Conservation (phyloP, 2,113 vertebrate species). For the Nothoprocta perdicaria region DNA sequence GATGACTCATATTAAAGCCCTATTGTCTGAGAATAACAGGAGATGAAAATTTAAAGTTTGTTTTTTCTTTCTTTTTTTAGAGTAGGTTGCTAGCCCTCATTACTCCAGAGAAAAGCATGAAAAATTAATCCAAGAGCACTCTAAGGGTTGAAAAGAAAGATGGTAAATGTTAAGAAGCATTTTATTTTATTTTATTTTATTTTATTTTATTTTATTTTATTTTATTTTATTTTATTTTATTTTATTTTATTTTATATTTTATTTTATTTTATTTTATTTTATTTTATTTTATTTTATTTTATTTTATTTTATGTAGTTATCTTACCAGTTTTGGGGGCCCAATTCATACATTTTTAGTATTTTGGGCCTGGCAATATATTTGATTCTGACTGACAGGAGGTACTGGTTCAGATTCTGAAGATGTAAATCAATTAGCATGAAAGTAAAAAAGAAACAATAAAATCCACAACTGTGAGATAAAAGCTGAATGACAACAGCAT, state of each 20-base stretch:
- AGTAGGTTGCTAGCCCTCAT: not conserved
- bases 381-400: not conserved
- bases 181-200: no score
- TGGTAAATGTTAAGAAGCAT: not conserved
- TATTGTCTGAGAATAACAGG: not conserved
- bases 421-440: not conserved
- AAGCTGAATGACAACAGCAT: not conserved
- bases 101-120: not conserved
- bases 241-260: no score
- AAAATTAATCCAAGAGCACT: not conserved
- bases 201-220: no score
- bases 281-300: no score
- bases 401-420: not conserved
- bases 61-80: not conserved
- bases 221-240: no score
- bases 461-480: not conserved
- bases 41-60: not conserved
- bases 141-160: not conserved
- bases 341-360: not conserved
- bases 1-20: not conserved
- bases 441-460: not conserved
- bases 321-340: not conserved
- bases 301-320: not conserved
- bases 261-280: no score
- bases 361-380: not conserved